phyloP scores from a whole-genome alignment of 92 coral and sea anemone species.

The Paramuricea clavata region DNA sequence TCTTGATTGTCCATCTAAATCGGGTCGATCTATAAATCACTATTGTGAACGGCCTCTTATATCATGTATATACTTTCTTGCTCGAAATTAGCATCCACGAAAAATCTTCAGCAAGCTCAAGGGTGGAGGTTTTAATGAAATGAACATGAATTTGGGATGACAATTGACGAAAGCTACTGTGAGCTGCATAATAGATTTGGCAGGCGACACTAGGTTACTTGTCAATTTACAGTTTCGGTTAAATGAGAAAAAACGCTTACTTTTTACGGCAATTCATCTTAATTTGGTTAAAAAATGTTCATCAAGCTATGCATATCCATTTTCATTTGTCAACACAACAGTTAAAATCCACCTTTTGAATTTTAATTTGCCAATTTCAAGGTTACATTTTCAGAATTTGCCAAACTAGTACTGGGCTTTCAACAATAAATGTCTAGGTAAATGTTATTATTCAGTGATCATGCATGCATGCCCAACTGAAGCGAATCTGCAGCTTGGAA shows the following conservation, averaged over 20 bases:
- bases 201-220: neutral
- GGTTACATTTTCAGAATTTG: neutral
- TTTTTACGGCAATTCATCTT: neutral
- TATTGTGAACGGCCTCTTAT: too few species aligned
- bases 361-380: neutral
- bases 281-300: constrained; percentile 3
- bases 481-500: too few species aligned
- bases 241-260: neutral
- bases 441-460: too few species aligned
- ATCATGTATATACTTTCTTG: too few species aligned
- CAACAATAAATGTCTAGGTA: neutral
- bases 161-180: neutral
- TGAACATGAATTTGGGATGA: neutral
- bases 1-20: too few species aligned
- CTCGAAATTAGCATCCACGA: too few species aligned
- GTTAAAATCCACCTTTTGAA: neutral
- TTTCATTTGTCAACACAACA: neutral
- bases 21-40: too few species aligned
- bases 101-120: neutral
- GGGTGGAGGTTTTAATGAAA: neutral
- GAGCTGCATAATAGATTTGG: neutral
- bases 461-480: too few species aligned
- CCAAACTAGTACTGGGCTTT: neutral
- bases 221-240: constrained; percentile 12
- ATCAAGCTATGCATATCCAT: neutral